These are phyloP conservation scores for Chaetoderma sp. DNA, from an alignment of 2,888 invertebrate genomes.

Conservation along the genomic window DNA sequence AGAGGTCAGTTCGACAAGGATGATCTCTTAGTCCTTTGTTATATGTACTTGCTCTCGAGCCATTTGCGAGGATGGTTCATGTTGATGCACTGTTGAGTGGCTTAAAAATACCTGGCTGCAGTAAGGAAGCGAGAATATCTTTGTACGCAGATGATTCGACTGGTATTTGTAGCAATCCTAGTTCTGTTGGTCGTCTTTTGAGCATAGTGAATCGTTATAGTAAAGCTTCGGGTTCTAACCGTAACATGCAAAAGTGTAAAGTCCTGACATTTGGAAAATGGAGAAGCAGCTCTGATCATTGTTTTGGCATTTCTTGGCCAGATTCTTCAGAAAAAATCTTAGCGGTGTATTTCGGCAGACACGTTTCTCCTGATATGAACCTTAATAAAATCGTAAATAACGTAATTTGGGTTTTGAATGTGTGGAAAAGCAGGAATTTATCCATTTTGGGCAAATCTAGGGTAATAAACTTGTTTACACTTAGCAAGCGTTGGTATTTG, in stretches of 20 bases:
- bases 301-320: slow-evolving; percentile 2
- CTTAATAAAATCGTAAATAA: neutral
- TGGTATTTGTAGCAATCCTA: neutral
- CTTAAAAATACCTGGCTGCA: neutral
- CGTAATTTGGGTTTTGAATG: neutral
- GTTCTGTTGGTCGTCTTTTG: neutral
- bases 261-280: neutral
- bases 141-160: slow-evolving; percentile 11
- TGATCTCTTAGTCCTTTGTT: slow-evolving; percentile 10
- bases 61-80: neutral
- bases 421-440: neutral
- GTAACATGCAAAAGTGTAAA: neutral
- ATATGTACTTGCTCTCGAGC: slow-evolving; percentile 11
- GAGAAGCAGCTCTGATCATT: neutral
- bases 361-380: neutral
- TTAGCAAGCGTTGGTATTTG: neutral
- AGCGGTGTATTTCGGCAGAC: neutral
- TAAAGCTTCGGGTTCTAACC: neutral
- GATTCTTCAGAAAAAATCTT: neutral
- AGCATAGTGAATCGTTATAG: neutral
- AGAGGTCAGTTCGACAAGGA: slow-evolving; percentile 16
- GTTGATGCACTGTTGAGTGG: neutral
- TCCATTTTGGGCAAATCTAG: neutral
- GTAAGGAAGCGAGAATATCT: neutral
- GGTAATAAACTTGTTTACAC: neutral